Conservation (phyloP, 2,888 invertebrate genomes). For the Zhengitettix transpicula region DNA sequence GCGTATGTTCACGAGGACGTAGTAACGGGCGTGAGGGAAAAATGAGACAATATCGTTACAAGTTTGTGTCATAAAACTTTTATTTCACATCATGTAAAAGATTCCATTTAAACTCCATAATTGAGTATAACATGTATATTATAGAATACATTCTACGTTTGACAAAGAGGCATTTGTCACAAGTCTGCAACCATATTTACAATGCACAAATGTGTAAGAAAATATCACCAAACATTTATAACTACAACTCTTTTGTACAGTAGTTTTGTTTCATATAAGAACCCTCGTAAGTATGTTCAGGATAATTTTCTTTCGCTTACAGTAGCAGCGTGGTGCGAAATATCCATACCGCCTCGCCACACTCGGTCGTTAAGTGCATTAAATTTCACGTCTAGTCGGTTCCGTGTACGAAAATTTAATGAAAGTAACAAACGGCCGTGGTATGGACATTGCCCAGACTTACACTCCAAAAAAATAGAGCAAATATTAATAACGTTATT, state of each 20-base stretch:
- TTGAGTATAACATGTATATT: constrained; percentile 15
- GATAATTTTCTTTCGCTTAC: background rate
- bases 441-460: too few relatives aligned
- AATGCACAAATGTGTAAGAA: constrained; percentile 15
- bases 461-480: too few relatives aligned
- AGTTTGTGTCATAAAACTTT: constrained; percentile 13
- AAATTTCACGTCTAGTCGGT: too few relatives aligned
- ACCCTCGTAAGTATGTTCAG: constrained; percentile 2
- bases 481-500: too few relatives aligned
- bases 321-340: too few relatives aligned
- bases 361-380: too few relatives aligned
- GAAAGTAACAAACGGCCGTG: too few relatives aligned
- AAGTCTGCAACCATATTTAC: constrained; percentile 12
- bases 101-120: constrained; percentile 14
- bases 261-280: constrained; percentile 1
- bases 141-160: constrained; percentile 14
- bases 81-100: constrained; percentile 15
- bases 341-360: too few relatives aligned
- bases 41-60: background rate
- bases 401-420: too few relatives aligned
- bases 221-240: constrained; percentile 14
- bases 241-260: constrained; percentile 3
- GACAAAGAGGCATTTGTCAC: constrained; percentile 14
- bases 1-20: too few relatives aligned
- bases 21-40: too few relatives aligned